Percentiles rank a stretch among this genome's conserved stretches.
These are phyloP conservation scores for Aspidoscelis tigris DNA, from an alignment of 2,113 vertebrate genomes.

Conservation along the genomic window DNA sequence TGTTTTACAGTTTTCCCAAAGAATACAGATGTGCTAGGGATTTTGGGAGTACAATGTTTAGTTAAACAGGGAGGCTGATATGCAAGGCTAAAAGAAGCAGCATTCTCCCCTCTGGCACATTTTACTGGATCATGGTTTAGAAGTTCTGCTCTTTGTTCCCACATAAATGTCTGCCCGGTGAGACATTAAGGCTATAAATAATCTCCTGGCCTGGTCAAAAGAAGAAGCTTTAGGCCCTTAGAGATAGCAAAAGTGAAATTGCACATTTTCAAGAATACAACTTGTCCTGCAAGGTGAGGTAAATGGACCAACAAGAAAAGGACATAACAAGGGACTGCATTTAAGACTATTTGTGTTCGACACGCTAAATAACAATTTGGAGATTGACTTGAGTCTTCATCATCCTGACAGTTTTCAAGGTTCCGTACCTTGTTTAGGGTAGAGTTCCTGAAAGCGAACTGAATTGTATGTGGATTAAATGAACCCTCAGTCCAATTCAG, in stretches of 20 bases:
- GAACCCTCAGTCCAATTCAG: no score
- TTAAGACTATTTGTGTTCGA: neutral
- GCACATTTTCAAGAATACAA: neutral
- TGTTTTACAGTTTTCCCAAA: slow-evolving; percentile 61
- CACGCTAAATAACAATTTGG: no score
- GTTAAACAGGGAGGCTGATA: slow-evolving; percentile 42
- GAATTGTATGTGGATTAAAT: no score
- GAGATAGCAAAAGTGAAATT: slow-evolving; percentile 10
- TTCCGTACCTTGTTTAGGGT: no score
- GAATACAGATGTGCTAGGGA: slow-evolving; percentile 42
- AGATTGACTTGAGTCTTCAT: no score
- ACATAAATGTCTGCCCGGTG: neutral
- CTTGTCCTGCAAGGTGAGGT: neutral
- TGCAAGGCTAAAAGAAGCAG: slow-evolving; percentile 18
- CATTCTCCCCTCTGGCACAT: slow-evolving; percentile 18
- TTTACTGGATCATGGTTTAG: neutral
- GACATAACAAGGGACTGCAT: neutral
- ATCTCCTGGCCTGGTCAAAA: neutral
- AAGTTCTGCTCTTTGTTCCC: slow-evolving; percentile 40
- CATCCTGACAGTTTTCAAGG: no score
- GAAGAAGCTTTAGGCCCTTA: neutral
- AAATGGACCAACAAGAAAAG: neutral
- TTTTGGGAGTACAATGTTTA: slow-evolving; percentile 40
- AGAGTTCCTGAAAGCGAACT: no score
- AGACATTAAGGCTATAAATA: slow-evolving; percentile 31